Conservation (phyloP, 2,113 vertebrate species). For the Dromaius novaehollandiae region DNA sequence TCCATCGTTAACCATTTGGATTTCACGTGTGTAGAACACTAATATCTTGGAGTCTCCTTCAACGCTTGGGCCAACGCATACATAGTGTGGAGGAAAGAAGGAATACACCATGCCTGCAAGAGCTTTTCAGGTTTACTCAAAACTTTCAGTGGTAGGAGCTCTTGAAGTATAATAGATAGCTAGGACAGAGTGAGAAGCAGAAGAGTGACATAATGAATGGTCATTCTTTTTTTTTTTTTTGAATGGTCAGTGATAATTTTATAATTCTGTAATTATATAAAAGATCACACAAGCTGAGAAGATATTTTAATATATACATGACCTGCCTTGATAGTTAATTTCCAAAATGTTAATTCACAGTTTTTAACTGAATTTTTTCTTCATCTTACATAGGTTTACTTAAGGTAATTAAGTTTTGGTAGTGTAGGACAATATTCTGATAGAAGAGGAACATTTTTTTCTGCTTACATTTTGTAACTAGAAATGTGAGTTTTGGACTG, state of each 20-base stretch:
- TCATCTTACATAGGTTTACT: not conserved
- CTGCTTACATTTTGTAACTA: not conserved
- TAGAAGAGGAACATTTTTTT: not conserved
- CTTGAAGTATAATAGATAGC: not conserved
- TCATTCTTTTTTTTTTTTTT: not conserved
- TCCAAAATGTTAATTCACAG: not conserved
- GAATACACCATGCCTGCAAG: not conserved
- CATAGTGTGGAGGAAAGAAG: not conserved
- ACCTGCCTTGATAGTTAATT: not conserved
- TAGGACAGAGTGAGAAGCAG: not conserved
- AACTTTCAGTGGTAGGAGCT: not conserved
- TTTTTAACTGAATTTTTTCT: not conserved
- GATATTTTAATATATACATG: not conserved
- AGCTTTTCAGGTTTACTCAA: not conserved
- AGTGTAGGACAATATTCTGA: not conserved
- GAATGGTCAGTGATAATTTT: not conserved
- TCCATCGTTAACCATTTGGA: not conserved
- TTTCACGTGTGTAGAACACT: not conserved
- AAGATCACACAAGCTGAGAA: not conserved
- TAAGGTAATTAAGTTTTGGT: slow-evolving; percentile 34
- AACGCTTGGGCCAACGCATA: not conserved
- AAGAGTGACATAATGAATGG: fast-evolving
- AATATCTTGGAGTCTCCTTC: not conserved
- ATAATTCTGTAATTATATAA: not conserved
- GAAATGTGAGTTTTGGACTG: not conserved